phyloP scores from a whole-genome alignment of 1,140 invertebrate species.

The Sycophila sp. region DNA sequence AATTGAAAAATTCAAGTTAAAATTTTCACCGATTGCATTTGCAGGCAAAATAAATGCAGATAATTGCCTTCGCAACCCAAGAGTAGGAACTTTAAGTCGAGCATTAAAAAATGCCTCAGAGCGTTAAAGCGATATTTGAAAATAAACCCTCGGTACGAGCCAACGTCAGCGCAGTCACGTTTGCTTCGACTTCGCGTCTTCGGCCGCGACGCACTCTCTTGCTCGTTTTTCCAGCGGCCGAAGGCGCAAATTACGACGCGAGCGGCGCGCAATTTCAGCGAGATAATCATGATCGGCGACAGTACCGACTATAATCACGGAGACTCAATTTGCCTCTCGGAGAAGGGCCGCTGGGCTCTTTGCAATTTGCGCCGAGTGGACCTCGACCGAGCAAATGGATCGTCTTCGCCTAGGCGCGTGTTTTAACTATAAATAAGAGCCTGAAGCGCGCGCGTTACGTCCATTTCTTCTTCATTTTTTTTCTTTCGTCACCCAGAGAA shows the following conservation, averaged over 20 bases:
- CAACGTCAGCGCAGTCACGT: too few species aligned
- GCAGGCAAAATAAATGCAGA: too few species aligned
- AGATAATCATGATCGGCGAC: conserved; percentile 21
- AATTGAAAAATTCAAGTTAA: too few species aligned
- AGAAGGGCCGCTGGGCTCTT: background rate
- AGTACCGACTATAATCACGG: conserved; percentile 13
- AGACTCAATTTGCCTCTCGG: conserved; percentile 10
- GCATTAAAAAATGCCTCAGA: too few species aligned
- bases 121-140: background rate
- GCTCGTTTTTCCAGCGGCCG: background rate
- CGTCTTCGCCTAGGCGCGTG: too few species aligned
- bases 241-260: conserved; percentile 13
- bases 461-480: background rate
- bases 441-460: background rate
- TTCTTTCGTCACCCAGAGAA: conserved; percentile 22
- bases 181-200: too few species aligned
- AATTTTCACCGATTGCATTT: too few species aligned
- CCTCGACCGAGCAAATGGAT: too few species aligned
- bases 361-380: background rate
- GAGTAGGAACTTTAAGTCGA: too few species aligned
- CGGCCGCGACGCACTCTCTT: background rate
- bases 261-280: conserved; percentile 4
- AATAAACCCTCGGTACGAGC: background rate
- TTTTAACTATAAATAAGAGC: background rate
- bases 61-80: too few species aligned